phyloP scores from a whole-genome alignment of 2,113 vertebrate species.

The Larimichthys polyactis region DNA sequence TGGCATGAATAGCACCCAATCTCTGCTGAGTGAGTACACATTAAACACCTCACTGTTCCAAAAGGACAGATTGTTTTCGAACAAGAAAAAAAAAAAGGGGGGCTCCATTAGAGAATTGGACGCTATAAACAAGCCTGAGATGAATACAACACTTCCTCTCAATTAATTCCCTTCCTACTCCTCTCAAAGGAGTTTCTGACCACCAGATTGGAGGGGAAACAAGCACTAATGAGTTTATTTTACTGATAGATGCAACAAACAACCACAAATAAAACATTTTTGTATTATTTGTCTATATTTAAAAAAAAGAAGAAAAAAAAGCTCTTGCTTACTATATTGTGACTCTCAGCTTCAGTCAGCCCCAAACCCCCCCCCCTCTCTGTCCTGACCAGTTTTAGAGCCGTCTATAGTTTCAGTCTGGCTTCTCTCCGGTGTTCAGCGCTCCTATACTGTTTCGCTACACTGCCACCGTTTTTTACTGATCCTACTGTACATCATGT shows the following conservation, averaged over 20 bases:
- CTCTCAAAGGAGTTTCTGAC: conserved; percentile 19
- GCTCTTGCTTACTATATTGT: not conserved
- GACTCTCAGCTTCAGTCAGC: conserved; percentile 20
- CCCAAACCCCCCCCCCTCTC: not conserved
- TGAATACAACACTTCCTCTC: conserved; percentile 54
- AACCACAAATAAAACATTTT: not conserved
- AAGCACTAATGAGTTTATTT: not conserved
- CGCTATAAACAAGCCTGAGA: conserved; percentile 51
- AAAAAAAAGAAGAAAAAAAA: not conserved
- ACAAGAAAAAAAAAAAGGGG: conserved; percentile 41
- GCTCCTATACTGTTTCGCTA: conserved; percentile 57
- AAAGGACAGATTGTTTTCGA: conserved; percentile 65
- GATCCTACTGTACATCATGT: conserved; percentile 58
- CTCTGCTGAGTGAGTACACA: conserved; percentile 73
- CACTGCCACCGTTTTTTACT: conserved; percentile 40
- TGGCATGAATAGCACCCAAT: conserved; percentile 74
- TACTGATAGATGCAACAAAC: not conserved
- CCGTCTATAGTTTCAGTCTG: conserved; percentile 61
- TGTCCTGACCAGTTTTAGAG: conserved; percentile 28
- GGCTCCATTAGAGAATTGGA: conserved; percentile 68
- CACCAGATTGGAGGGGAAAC: conserved; percentile 29
- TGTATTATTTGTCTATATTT: not conserved
- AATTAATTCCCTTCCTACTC: conserved; percentile 36
- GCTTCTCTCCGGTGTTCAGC: conserved; percentile 55
- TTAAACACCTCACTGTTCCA: conserved; percentile 72